phyloP scores from a whole-genome alignment of 2,888 invertebrate genomes.

The Epistrophe eligans region DNA sequence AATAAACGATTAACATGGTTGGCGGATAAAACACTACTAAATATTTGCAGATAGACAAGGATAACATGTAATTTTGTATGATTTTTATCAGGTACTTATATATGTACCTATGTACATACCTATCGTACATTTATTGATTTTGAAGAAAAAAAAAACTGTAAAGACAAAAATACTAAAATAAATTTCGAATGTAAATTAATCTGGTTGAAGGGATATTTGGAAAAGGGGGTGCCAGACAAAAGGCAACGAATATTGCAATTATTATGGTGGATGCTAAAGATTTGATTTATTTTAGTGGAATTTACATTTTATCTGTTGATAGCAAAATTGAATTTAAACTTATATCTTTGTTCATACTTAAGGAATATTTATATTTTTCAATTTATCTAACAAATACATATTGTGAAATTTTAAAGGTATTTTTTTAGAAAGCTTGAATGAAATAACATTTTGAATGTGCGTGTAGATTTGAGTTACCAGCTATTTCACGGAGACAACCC shows the following conservation, averaged over 20 bases:
- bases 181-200: constrained; percentile 12
- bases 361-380: no score
- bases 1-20: constrained; percentile 35
- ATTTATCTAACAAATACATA: no score
- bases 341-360: no score
- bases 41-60: constrained; percentile 45
- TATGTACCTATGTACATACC: background rate
- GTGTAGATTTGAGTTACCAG: no score
- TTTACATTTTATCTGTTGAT: background rate
- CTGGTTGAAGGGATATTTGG: constrained; percentile 5
- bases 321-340: background rate
- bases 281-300: background rate
- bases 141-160: background rate
- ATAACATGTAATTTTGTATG: constrained; percentile 35
- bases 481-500: no score
- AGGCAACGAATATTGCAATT: background rate
- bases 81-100: constrained; percentile 3
- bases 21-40: constrained; percentile 19
- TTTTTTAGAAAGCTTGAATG: no score
- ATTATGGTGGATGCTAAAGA: background rate
- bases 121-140: constrained; percentile 19
- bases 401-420: no score
- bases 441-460: no score
- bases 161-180: background rate
- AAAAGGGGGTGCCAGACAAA: background rate